Evolutionary conservation across 2,888 invertebrate species (phyloP), one percentile per base, ranked within the genome.

Genomic region (Tetramorium bicarinatum): DNA sequence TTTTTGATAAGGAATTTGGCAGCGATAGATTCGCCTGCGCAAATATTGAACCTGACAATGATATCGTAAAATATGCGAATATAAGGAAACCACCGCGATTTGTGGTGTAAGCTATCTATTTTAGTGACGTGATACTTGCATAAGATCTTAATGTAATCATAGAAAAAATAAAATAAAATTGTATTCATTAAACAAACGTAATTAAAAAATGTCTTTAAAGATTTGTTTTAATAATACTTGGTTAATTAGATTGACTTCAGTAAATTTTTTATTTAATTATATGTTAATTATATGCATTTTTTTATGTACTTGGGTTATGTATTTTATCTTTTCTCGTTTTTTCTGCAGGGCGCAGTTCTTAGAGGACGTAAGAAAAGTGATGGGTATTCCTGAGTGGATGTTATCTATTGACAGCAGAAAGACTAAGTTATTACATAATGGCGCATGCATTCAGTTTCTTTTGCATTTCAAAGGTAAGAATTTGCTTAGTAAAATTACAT

Each of bases 331-430:
- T 47, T 18, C 18, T 49, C 7, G 49, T 18, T 49, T 49, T 29
- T 25, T 95, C 25, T 95, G 76, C 92, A 98, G 98, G 1, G 97
- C 97, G 0, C 97, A 97, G 95, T 99, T 99, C 95, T 96, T 99
- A 89, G 97, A 97, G 83, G 98, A 98, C 89, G 95, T 98, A 11
- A 96, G 98, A 52, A 95, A 96, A 76, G 97, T 98, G 44, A 96
- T 99, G 97, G 98, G 98, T 44, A 97, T 97, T 80, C 98, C 98
- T 0, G 97, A 97, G 93, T 99, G 99, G 99, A 97, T 98, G 97
- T 94, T 99, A 88, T 97, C 97, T 25, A 97, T 98, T 79, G 98
- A 98, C 95, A 96, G 97, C 54, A 96, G 98, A 8, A 97, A 97
- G 94, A 98, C 98, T 0, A 97, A 97, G 93, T 95, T 96, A 44